Percentiles rank a stretch among this genome's conserved stretches.
phyloP scores from a whole-genome alignment of 2,113 vertebrate species.

The Astatoreochromis straeleni region DNA sequence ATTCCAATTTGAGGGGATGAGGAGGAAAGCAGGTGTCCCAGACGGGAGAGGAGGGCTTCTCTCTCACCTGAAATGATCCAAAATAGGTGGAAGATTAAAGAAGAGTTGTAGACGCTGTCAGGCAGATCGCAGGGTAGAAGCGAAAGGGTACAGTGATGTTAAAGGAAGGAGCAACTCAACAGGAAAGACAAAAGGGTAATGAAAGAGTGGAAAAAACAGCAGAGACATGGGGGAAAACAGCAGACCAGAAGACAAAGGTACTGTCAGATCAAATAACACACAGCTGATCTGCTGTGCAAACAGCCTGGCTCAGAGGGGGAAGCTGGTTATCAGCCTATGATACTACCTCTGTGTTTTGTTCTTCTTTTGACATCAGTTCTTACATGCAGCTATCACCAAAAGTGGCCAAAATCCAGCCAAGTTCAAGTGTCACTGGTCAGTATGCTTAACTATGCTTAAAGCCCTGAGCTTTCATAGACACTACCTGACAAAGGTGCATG shows the following conservation, averaged over 20 bases:
- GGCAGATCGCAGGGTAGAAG: background rate
- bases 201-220: background rate
- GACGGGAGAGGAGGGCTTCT: conserved; percentile 60
- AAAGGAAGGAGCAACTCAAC: background rate
- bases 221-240: background rate
- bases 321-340: background rate
- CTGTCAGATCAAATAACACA: background rate
- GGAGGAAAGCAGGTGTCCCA: conserved; percentile 64
- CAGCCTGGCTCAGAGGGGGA: background rate
- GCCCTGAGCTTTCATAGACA: background rate
- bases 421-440: background rate
- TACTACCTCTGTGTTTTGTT: background rate
- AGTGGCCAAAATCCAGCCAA: background rate
- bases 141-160: background rate
- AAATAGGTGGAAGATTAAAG: background rate
- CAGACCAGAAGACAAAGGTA: background rate
- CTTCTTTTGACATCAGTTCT: background rate
- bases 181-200: background rate
- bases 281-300: background rate
- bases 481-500: background rate
- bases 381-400: background rate
- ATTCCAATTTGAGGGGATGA: conserved; percentile 62
- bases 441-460: background rate
- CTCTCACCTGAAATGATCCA: conserved; percentile 63
- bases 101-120: background rate